These are phyloP conservation scores for Petrophora chlorosata DNA, from an alignment of 2,888 invertebrate genomes.

Conservation along the genomic window DNA sequence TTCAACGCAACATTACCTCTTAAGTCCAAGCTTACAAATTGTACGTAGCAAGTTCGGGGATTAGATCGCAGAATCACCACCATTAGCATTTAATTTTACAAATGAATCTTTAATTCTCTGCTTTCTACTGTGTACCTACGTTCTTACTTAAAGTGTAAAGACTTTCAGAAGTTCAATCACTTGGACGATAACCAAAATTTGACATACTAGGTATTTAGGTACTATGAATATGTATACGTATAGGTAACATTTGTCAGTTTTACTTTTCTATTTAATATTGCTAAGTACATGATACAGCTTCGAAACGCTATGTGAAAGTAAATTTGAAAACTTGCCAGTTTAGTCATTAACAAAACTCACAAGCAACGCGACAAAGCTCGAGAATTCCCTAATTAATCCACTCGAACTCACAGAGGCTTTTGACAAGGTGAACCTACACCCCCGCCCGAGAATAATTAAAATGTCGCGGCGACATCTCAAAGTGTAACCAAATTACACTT, in stretches of 20 bases:
- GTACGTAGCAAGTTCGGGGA: conserved; percentile 60
- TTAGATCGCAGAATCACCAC: conserved; percentile 69
- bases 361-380: conserved; percentile 30
- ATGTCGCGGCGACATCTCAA: conserved; percentile 81
- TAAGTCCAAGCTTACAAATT: conserved; percentile 57
- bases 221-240: too few relatives aligned
- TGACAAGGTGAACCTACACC: conserved; percentile 73
- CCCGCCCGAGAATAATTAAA: conserved; percentile 76
- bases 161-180: too few relatives aligned
- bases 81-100: conserved; percentile 80
- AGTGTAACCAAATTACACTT: conserved; percentile 82
- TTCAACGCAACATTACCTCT: conserved; percentile 49
- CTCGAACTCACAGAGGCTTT: conserved; percentile 66
- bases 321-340: conserved; percentile 10
- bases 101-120: conserved; percentile 75
- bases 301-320: neutral
- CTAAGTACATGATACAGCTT: too few relatives aligned
- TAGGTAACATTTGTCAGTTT: too few relatives aligned
- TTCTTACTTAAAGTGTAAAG: too few relatives aligned
- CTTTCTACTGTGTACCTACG: conserved; percentile 53
- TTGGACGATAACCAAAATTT: too few relatives aligned
- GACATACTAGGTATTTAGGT: neutral
- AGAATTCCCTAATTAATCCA: conserved; percentile 55
- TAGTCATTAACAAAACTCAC: conserved; percentile 29
- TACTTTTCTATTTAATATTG: too few relatives aligned